phyloP scores from a whole-genome alignment of 2,888 invertebrate genomes.

The Phania funesta region DNA sequence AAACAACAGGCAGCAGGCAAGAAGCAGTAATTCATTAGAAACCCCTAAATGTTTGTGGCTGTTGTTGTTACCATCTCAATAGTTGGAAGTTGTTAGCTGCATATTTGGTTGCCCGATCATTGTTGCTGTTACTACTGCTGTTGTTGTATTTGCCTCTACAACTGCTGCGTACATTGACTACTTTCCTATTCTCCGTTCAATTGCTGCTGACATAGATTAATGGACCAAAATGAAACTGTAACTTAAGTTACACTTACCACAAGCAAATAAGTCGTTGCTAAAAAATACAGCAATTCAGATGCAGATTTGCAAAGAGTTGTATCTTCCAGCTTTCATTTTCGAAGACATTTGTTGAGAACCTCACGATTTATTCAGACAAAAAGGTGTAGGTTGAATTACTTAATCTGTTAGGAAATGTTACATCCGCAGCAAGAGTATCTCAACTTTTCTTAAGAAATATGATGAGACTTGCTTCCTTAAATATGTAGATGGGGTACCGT shows the following conservation, averaged over 20 bases:
- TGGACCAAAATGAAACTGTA: conserved; percentile 62
- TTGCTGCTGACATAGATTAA: conserved; percentile 67
- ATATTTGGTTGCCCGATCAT: conserved; percentile 1
- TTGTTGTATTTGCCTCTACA: conserved; percentile 28
- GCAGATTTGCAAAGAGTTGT: not conserved
- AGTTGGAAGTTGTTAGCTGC: not conserved
- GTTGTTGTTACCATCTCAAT: not conserved
- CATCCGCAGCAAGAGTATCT: too few species aligned
- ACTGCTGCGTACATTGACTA: conserved; percentile 34
- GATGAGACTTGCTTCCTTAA: too few species aligned
- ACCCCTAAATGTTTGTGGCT: not conserved
- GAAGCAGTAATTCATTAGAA: conserved; percentile 35
- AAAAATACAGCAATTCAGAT: not conserved
- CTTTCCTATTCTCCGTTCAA: conserved; percentile 32
- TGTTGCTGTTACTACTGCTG: conserved; percentile 7
- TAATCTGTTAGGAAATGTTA: too few species aligned
- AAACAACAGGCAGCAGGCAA: conserved; percentile 28
- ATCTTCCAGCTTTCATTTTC: too few species aligned
- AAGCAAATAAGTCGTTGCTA: conserved; percentile 6
- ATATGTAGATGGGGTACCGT: too few species aligned
- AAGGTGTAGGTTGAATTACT: too few species aligned
- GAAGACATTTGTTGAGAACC: not conserved
- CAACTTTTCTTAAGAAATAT: too few species aligned
- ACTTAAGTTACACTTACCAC: conserved; percentile 54
- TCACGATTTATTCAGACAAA: too few species aligned